Percentiles rank a stretch among this genome's conserved stretches.
These are phyloP conservation scores for Pseudochromis fuscus DNA, from an alignment of 2,797 vertebrate species.

Conservation along the genomic window DNA sequence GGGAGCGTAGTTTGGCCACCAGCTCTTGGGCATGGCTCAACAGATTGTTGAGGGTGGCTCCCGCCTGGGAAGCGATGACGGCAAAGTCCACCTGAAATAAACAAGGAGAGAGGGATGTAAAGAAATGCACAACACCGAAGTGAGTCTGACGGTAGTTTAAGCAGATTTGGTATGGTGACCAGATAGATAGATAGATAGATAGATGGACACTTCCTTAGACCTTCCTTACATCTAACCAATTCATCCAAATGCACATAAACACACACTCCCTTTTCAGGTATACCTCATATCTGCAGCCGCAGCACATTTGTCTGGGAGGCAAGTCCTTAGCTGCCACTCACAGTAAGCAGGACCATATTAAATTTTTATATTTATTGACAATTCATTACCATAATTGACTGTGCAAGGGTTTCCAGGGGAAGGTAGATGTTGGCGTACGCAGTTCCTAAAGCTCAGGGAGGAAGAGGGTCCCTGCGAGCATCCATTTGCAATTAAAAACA, in stretches of 20 bases:
- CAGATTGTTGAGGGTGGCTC: constrained; percentile 95
- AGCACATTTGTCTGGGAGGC: constrained; percentile 98
- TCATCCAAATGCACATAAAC: constrained; percentile 17
- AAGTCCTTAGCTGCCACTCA: constrained; percentile 98
- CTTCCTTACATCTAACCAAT: neutral
- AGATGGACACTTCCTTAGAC: constrained; percentile 15
- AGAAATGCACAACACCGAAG: neutral
- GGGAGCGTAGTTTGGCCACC: constrained; percentile 93
- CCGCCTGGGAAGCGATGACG: constrained; percentile 94
- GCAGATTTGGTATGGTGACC: no score
- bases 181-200: constrained; percentile 19
- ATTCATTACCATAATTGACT: constrained; percentile 99
- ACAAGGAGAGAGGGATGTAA: constrained; percentile 10
- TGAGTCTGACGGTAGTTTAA: neutral
- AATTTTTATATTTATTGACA: constrained; percentile 99
- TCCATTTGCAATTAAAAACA: constrained; percentile 98
- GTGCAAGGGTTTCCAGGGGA: constrained; percentile 89
- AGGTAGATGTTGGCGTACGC: constrained; percentile 66
- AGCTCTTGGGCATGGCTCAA: constrained; percentile 96
- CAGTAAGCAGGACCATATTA: constrained; percentile 93
- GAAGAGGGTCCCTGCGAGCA: constrained; percentile 84
- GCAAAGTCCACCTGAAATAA: constrained; percentile 94
- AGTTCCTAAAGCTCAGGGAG: constrained; percentile 90
- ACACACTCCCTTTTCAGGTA: constrained; percentile 85
- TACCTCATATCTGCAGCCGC: constrained; percentile 93